Base-by-base conservation (phyloP, 1,140 invertebrate genomes). In the Belonocnema kinseyi region DNA sequence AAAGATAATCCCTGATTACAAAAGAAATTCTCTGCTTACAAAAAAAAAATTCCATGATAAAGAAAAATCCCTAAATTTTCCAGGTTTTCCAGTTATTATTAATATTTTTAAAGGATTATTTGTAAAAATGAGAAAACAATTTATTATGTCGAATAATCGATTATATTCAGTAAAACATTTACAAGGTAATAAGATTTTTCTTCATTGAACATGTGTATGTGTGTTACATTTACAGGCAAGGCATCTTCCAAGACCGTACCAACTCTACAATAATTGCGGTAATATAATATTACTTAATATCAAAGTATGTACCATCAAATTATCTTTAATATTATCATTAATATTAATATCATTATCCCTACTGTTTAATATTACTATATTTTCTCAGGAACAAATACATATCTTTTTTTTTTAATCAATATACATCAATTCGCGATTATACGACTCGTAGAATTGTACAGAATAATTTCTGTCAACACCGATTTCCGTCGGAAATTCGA, bases 151-250 rank as follows among this genome's bases (percentile, higher is more conserved):
- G 88, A 89, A 91, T 91, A 90, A 86, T 90, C 82, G 90, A 91
- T 91, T 91, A 91, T 91, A 91, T 91, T 91, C 91, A 90, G 89
- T 90, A 91, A 91, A 90, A 91, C 90, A 91, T 91, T 91, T 91
- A 91, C 89, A 90, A 91, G 89, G 85, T 90, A 90, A 88, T 91
- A 90, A 91, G 87, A 88, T 87, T 90, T 88, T 86, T 88, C 85
- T 87, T 88, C 85, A 88, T 89, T 90, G 85, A 90, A 90, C 86
- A 80, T 87, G 80, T 87, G 83, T 84, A 74, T 80, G 82, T 85
- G 82, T 86, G 83, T 89, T 91, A 91, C 90, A 91, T 91, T 89
- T 91, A 91, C 90, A 90, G 90, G 83, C 89, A 91, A 91, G 90
- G 90, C 90, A 91, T 90, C 89, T 82, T 90, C 88, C 86, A 90